phyloP scores from a whole-genome alignment of 2,797 vertebrate species.

The Artibeus lituratus region DNA sequence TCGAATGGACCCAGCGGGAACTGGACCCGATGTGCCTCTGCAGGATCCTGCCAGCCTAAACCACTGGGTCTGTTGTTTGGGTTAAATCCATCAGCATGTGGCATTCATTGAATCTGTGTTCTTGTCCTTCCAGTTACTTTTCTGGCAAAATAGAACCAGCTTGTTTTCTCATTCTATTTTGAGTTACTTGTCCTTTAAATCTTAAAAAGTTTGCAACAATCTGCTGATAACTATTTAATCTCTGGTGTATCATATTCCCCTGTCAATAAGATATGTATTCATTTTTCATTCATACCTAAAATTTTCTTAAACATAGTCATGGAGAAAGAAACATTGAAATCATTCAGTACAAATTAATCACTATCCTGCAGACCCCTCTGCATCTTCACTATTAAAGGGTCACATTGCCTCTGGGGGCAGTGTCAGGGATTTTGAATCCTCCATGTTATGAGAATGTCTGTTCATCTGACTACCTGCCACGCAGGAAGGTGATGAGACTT shows the following conservation, averaged over 20 bases:
- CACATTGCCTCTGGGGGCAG: neutral
- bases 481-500: neutral
- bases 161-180: constrained; percentile 2
- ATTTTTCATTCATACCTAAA: neutral
- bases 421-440: neutral
- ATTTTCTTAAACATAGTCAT: neutral
- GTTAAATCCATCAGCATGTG: neutral
- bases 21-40: neutral
- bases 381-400: neutral
- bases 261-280: neutral
- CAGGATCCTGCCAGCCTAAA: neutral
- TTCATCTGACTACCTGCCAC: neutral
- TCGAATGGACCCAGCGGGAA: neutral
- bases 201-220: neutral
- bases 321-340: neutral
- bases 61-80: neutral
- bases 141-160: neutral
- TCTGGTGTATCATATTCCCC: neutral
- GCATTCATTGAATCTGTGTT: neutral
- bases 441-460: neutral
- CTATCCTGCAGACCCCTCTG: neutral
- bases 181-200: constrained; percentile 23
- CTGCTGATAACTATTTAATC: neutral
- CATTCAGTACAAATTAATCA: neutral
- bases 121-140: constrained; percentile 21